Conservation (phyloP, 1,140 invertebrate genomes). For the Bombus cullumanus region DNA sequence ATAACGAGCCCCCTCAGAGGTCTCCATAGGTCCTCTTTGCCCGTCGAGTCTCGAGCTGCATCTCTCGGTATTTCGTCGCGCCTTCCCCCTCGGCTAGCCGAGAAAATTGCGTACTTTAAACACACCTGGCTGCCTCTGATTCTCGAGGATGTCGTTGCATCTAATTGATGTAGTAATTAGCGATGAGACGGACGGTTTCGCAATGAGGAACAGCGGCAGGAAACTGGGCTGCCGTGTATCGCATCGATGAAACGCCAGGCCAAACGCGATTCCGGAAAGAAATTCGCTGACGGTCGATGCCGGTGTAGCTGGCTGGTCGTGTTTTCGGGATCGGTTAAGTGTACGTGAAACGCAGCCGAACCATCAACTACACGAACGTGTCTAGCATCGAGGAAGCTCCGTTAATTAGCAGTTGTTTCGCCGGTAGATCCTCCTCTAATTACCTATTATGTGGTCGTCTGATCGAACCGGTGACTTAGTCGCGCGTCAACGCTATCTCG, state of each 20-base stretch:
- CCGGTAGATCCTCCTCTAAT: constrained; percentile 21
- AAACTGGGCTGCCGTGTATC: too few species aligned
- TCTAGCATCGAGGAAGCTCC: constrained; percentile 15
- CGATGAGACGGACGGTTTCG: constrained; percentile 58
- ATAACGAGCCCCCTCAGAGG: constrained; percentile 76
- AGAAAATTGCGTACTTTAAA: constrained; percentile 76
- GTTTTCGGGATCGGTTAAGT: neutral
- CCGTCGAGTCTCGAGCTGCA: constrained; percentile 23
- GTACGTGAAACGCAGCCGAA: neutral
- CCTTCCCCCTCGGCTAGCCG: constrained; percentile 14
- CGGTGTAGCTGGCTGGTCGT: too few species aligned
- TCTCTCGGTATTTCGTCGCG: neutral
- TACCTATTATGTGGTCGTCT: constrained; percentile 39
- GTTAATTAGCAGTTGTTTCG: constrained; percentile 46
- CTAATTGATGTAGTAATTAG: constrained; percentile 76
- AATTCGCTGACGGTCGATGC: neutral
- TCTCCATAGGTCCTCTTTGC: constrained; percentile 56
- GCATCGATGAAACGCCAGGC: constrained; percentile 12
- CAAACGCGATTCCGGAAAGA: neutral
- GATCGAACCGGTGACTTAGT: neutral
- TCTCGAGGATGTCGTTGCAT: constrained; percentile 71
- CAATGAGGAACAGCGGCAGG: constrained; percentile 15
- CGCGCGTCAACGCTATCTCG: neutral
- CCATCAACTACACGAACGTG: constrained; percentile 23
- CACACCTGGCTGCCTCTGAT: constrained; percentile 69